A percentile compares a stretch with the other conserved stretches of the same genome.
Evolutionary conservation across 2,113 vertebrate species (phyloP).

Genomic region (Melanotaenia duboulayi): DNA sequence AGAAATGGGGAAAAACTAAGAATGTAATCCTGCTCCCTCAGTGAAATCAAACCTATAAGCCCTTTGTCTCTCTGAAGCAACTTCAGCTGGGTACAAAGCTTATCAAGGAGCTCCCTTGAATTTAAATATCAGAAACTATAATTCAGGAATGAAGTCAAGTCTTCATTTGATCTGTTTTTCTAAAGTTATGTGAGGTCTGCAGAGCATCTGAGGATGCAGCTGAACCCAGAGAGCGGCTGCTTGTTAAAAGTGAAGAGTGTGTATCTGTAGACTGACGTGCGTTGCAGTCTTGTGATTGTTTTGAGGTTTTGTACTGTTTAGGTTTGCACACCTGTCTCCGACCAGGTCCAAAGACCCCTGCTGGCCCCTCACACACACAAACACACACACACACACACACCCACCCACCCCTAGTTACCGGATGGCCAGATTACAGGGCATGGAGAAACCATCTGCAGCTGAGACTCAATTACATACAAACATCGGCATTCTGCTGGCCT

Average conservation of each 20-base stretch:
- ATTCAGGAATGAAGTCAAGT: constrained; percentile 36
- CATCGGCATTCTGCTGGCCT: constrained; percentile 78
- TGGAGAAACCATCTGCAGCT: constrained; percentile 75
- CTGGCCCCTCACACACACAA: constrained; percentile 41
- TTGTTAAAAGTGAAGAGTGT: constrained; percentile 24
- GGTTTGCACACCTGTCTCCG: constrained; percentile 72
- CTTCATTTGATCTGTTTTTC: constrained; percentile 21
- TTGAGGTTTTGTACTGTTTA: constrained; percentile 66
- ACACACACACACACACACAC: constrained; percentile 18
- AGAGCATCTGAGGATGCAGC: constrained; percentile 27
- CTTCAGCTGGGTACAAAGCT: constrained; percentile 28
- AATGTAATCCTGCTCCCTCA: constrained; percentile 49
- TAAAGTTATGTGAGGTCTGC: constrained; percentile 27
- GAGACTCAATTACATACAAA: constrained; percentile 79
- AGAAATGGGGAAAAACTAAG: constrained; percentile 60
- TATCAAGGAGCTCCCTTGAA: constrained; percentile 17
- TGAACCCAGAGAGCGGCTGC: constrained; percentile 6
- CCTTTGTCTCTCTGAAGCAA: constrained; percentile 34
- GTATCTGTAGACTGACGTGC: constrained; percentile 1
- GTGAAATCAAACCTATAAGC: constrained; percentile 43
- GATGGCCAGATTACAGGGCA: constrained; percentile 80
- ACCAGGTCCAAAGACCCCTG: constrained; percentile 64
- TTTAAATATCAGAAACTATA: constrained; percentile 33
- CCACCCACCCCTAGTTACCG: constrained; percentile 56
- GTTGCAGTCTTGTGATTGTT: constrained; percentile 44